Base-by-base conservation (phyloP, 1,140 invertebrate species). In the Gryllus bimaculatus region DNA sequence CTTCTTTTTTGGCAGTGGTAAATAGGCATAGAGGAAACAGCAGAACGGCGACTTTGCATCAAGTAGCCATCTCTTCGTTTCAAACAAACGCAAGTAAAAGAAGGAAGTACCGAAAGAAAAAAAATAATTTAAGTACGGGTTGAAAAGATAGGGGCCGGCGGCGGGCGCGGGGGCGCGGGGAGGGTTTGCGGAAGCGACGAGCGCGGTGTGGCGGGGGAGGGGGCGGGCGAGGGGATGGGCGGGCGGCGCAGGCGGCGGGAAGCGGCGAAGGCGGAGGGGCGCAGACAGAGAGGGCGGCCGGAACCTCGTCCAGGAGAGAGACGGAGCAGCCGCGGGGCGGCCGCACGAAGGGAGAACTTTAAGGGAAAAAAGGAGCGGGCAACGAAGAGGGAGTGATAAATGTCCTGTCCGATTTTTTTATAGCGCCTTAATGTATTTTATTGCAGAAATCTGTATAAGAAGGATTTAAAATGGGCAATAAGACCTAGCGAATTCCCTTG, bases 1-100 rank as follows among this genome's bases (percentile, higher is more conserved):
- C 13, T 77, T 77, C 76, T 77, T 77, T 48, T 77, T 77, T 66
- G 54, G 54, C 54, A 66, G 54, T 66, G 54, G 54, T 66, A 66
- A 66, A 66, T 66, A 66, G 54, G 54, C 54, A 66, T 66, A 66
- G 54, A 66, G 54, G 54, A 66, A 66, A 66, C 54, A 66, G 54
- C 54, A 66, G 54, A 66, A 66, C 18, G 54, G 54, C 54, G 54
- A 66, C 54, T 66, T 66, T 66, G 54, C 54, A 66, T 66, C 54
- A 66, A 66, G 54, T 66, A 66, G 54, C 54, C 54, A 66, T 66
- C 54, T 66, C 54, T 66, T 66, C 54, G 54, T 66, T 66, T 18
- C 54, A 66, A 66, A 66, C 54, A 66, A 66, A 66, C 54, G 54
- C 54, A 18, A 66, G 54, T 66, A 66, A 66, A 66, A 66, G 54